Percentiles rank a stretch among this genome's conserved stretches.
Evolutionary conservation across 1,140 invertebrate species (phyloP).

Genomic region (Drosophila sturtevanti): DNA sequence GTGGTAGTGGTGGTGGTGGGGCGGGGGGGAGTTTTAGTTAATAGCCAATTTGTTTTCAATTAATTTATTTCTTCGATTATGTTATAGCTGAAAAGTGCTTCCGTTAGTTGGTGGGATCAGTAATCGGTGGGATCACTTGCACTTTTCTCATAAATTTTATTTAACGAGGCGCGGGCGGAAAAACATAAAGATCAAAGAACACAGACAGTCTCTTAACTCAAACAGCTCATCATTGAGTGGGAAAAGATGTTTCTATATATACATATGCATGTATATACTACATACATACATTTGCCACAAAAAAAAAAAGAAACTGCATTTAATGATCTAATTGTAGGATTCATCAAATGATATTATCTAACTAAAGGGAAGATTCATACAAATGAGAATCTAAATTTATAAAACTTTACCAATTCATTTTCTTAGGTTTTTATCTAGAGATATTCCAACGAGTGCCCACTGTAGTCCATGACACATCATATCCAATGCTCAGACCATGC

Average conservation of each 20-base stretch:
- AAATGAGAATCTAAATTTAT: neutral
- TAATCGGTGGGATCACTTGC: slow-evolving; percentile 28
- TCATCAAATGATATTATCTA: neutral
- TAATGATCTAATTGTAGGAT: neutral
- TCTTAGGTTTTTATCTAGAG: neutral
- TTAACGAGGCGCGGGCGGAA: slow-evolving; percentile 29
- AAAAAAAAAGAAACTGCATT: neutral
- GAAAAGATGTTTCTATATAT: neutral
- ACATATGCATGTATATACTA: too few relatives aligned
- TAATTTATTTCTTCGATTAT: slow-evolving; percentile 63
- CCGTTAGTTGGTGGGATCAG: slow-evolving; percentile 19
- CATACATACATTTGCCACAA: too few relatives aligned
- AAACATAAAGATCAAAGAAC: slow-evolving; percentile 45
- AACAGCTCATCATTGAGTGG: neutral
- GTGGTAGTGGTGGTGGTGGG: too few relatives aligned
- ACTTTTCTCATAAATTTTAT: slow-evolving; percentile 41
- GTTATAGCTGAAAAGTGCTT: slow-evolving; percentile 40
- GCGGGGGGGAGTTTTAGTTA: too few relatives aligned
- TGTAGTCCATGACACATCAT: slow-evolving; percentile 25
- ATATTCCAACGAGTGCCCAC: neutral
- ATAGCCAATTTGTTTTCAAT: slow-evolving; percentile 78
- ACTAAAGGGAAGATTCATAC: neutral
- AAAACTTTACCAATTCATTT: neutral
- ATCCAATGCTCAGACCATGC: slow-evolving; percentile 42
- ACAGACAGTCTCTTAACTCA: slow-evolving; percentile 23